Base-by-base conservation (phyloP, 2,888 invertebrate genomes). In the Leptinotarsa peninsularis region DNA sequence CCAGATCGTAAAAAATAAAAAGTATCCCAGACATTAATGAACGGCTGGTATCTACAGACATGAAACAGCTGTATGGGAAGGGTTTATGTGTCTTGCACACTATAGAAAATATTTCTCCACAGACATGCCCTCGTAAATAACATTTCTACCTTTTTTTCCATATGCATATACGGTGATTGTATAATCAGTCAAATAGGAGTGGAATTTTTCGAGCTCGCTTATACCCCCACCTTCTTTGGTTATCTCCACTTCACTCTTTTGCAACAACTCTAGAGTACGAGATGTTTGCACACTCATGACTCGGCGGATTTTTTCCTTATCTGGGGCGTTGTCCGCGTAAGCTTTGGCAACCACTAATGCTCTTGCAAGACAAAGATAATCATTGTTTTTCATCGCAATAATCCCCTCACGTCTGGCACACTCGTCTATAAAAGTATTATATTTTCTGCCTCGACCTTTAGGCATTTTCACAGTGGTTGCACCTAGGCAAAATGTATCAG, bases 151-250 rank as follows among this genome's bases (percentile, higher is more conserved):
- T 23, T 76, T 75, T 2, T 5, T 63, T 5, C 71, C 73, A 58
- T 74, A 74, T 7, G 21, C 15, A 27, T 75, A 74, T 49, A 77
- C 77, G 1, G 60, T 67, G 18, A 79, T 76, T 7, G 71, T 67
- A 21, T 76, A 78, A 3, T 72, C 63, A 43, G 50, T 1, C 21
- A 78, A 63, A 70, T 75, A 54, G 10, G 73, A n/a, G 67, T 77
- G 78, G 17, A 79, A 78, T 67, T 74, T 69, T 23, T 63, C 14
- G 3, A 79, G n/a, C 68, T 76, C 77, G 2, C 15, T 17, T 13
- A 79, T 67, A 43, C 76, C 77, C 13, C 71, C 70, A 63, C 79
- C 23, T 74, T 21, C 74, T 70, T 18, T 54, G 43, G 76, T 67
- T 56, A 74, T 74, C n/a, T 15, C 5, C 13, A 78, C 66, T 23